Conservation (phyloP, 2,888 invertebrate species). For the Lomographa bimaculata region DNA sequence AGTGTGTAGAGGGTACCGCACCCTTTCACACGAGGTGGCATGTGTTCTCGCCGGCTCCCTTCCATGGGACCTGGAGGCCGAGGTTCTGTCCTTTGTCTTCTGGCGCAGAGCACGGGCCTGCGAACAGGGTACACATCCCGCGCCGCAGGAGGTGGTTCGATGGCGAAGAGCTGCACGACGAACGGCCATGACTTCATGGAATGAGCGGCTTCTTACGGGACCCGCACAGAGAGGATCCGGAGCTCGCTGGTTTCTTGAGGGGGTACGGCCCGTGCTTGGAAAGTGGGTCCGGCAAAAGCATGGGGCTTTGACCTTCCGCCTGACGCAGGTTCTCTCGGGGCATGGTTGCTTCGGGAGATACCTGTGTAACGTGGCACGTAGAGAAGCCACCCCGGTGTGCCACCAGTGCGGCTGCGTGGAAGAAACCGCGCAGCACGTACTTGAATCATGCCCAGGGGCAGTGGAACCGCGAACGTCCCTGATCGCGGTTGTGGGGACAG, state of each 20-base stretch:
- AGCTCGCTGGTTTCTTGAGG: background rate
- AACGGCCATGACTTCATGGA: background rate
- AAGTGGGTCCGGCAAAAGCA: background rate
- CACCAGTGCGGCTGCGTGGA: slow-evolving; percentile 8
- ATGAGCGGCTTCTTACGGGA: background rate
- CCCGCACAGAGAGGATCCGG: background rate
- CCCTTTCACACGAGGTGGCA: slow-evolving; percentile 12
- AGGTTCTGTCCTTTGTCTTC: background rate
- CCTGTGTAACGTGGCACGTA: slow-evolving; percentile 1
- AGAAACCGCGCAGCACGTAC: slow-evolving; percentile 11
- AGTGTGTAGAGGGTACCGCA: slow-evolving; percentile 10
- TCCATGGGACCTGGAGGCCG: slow-evolving; percentile 18
- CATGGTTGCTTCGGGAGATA: slow-evolving; percentile 2
- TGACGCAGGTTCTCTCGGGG: too few species aligned
- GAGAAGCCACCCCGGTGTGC: slow-evolving; percentile 1
- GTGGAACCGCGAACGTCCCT: background rate
- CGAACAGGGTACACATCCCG: background rate
- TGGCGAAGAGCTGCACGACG: background rate
- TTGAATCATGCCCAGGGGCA: slow-evolving; percentile 7
- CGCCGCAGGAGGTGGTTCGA: background rate
- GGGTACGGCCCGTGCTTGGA: background rate
- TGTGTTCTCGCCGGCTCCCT: slow-evolving; percentile 7
- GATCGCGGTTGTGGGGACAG: background rate
- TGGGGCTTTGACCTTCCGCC: background rate
- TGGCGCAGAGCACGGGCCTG: background rate